Conservation (phyloP, 2,797 vertebrate species). For the Chelon labrosus region DNA sequence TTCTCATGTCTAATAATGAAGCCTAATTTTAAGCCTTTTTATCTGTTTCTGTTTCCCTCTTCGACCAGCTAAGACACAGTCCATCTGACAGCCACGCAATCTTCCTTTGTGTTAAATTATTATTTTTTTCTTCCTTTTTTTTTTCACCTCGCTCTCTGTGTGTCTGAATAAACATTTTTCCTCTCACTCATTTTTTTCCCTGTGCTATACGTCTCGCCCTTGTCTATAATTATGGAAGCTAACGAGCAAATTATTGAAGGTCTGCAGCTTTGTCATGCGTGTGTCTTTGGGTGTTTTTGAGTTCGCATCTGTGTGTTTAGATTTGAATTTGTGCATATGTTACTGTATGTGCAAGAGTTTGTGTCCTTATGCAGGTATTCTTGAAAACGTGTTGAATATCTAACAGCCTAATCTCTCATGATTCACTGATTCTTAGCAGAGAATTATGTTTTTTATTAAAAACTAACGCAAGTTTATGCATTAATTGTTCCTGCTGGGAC, state of each 20-base stretch:
- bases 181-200: too few relatives aligned
- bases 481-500: too few relatives aligned
- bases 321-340: neutral
- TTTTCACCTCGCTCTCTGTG: constrained; percentile 9
- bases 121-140: neutral
- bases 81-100: constrained; percentile 37
- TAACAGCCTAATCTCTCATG: too few relatives aligned
- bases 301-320: neutral
- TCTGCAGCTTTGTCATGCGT: constrained; percentile 11
- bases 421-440: too few relatives aligned
- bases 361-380: neutral
- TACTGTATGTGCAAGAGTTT: neutral
- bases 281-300: neutral
- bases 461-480: too few relatives aligned
- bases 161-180: constrained; percentile 10
- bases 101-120: neutral
- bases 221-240: constrained; percentile 53
- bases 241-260: constrained; percentile 51
- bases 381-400: too few relatives aligned
- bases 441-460: too few relatives aligned
- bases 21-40: constrained; percentile 43
- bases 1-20: constrained; percentile 44
- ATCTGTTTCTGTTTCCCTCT: constrained; percentile 33
- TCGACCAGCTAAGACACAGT: constrained; percentile 26
- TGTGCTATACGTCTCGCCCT: constrained; percentile 5